Base-by-base conservation (phyloP, 2,797 vertebrate genomes). In the Valencia hispanica region DNA sequence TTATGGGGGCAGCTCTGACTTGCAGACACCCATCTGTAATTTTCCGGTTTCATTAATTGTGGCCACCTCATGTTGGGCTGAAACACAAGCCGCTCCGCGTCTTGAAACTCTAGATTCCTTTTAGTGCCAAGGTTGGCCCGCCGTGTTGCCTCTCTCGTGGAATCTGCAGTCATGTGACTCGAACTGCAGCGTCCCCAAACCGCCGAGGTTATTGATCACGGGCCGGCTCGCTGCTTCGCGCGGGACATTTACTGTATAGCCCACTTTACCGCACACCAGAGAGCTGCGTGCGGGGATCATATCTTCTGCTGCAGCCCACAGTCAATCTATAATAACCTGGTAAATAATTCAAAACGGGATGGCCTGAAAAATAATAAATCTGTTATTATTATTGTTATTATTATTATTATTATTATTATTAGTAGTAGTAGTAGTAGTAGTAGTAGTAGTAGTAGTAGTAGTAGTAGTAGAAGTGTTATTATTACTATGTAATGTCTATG, bases 41-140 rank as follows among this genome's bases (percentile, higher is more conserved):
- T 89, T 90, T 87, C 78, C 70, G 68, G 84, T 83, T 90, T 90
- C 85, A 90, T 92, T 92, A 92, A 92, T 92, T 83, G 88, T 68
- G 83, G 80, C 5, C 86, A 87, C 85, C 91, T 93, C 85, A 84
- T 90, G 89, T 85, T 87, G 69, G 73, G 82, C 77, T 91, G 90
- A 94, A 94, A 94, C 86, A 81, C 81, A 89, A 94, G 88, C 91
- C 86, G 83, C 84, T 84, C 79, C 39, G 85, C 86, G 86, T 91
- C 84, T 82, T 92, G 91, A 93, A 94, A 94, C 88, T 84, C 83
- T 89, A 94, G 93, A 86, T 90, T 93, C 89, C 91, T 93, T 92
- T 92, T 90, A 92, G 90, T 89, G 93, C 94, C 92, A 88, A 88
- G 89, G 83, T 89, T 91, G 79, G 82, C 80, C 77, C 85, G 86